Conservation (phyloP, 64 coral and sea anemone genomes). For the Montipora foliosa region DNA sequence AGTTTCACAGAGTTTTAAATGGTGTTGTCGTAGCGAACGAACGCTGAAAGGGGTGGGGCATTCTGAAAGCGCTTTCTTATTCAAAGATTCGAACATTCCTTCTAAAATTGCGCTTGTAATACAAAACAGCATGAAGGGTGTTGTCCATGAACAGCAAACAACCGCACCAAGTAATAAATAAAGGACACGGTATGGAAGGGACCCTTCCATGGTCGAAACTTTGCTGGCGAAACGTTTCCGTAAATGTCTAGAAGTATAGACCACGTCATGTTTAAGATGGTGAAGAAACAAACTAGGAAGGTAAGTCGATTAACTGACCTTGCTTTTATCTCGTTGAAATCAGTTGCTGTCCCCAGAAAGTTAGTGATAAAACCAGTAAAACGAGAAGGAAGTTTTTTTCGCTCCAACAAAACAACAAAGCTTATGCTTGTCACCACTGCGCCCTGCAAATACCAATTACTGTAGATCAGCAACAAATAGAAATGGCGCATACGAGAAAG, state of each 20-base stretch:
- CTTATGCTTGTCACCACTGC: neutral
- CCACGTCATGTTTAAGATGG: neutral
- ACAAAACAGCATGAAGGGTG: neutral
- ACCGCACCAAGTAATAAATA: neutral
- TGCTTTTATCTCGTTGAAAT: neutral
- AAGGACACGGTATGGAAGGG: neutral
- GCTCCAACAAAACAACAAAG: neutral
- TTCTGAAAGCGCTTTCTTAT: neutral
- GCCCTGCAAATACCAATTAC: neutral
- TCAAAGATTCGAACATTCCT: neutral
- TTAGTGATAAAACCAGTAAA: neutral
- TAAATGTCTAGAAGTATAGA: neutral
- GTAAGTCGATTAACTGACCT: neutral
- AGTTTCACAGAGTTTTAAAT: constrained; percentile 15
- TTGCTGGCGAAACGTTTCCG: neutral
- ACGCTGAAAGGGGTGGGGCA: neutral
- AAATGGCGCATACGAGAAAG: neutral
- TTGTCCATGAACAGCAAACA: neutral
- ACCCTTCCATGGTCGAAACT: constrained; percentile 2
- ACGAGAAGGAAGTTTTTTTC: neutral
- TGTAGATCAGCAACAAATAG: neutral
- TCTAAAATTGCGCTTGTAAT: neutral
- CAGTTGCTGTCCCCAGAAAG: neutral
- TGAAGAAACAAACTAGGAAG: neutral
- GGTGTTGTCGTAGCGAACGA: neutral